Evolutionary conservation across 2,888 invertebrate genomes (phyloP).

Genomic region (Agrotis segetum): DNA sequence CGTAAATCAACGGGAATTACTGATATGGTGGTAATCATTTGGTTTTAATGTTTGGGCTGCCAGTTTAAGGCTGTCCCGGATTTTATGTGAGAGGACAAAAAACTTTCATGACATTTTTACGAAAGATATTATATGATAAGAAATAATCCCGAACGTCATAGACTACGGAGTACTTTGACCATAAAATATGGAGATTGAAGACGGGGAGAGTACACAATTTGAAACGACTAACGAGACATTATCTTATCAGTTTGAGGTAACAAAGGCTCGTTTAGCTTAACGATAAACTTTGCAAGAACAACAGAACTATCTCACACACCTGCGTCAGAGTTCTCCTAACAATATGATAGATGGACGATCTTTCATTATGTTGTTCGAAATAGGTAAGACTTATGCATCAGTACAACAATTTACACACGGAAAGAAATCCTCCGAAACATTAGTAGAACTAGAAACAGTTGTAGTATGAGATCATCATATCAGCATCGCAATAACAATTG

Average conservation of each 20-base stretch:
- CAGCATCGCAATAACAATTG: conserved; percentile 67
- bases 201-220: conserved; percentile 36
- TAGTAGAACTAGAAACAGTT: conserved; percentile 25
- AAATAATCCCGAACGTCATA: conserved; percentile 14
- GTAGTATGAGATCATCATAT: conserved; percentile 73
- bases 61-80: conserved; percentile 32
- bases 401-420: conserved; percentile 4
- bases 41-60: conserved; percentile 46
- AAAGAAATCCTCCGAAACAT: conserved; percentile 16
- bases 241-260: conserved; percentile 46
- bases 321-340: not conserved
- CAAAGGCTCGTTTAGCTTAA: conserved; percentile 28
- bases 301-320: conserved; percentile 8
- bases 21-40: conserved; percentile 53
- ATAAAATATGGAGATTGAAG: conserved; percentile 43
- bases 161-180: conserved; percentile 10
- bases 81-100: conserved; percentile 33
- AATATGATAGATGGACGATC: not conserved
- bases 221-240: conserved; percentile 29
- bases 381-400: not conserved
- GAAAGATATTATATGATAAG: conserved; percentile 20
- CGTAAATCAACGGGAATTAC: conserved; percentile 59
- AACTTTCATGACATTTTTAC: conserved; percentile 1
- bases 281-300: conserved; percentile 20
- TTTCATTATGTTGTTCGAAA: conserved; percentile 3